phyloP scores from a whole-genome alignment of 1,140 invertebrate genomes.

The Platyscapa corneri region DNA sequence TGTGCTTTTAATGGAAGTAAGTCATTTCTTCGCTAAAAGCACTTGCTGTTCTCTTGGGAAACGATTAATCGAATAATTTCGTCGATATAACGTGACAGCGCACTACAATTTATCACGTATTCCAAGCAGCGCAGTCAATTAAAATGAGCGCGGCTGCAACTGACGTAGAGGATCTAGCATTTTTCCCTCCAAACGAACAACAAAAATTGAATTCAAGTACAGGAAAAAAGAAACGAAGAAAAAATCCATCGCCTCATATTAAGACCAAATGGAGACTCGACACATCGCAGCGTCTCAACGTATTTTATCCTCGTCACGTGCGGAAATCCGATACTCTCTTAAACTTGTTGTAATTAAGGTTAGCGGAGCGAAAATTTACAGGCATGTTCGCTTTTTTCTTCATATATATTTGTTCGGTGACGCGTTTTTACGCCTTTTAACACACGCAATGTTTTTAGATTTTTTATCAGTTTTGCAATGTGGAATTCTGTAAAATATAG shows the following conservation, averaged over 20 bases:
- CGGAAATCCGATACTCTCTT: not conserved
- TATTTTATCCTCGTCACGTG: not conserved
- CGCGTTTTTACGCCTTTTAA: not conserved
- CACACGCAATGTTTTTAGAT: not conserved
- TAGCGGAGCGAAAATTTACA: not conserved
- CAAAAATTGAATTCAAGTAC: not conserved
- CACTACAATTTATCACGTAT: not conserved
- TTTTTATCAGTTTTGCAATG: not conserved
- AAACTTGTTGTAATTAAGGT: not conserved
- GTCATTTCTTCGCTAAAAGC: conserved; percentile 8
- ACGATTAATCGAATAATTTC: conserved; percentile 24
- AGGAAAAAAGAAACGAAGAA: not conserved
- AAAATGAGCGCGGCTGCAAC: not conserved
- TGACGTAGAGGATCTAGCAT: not conserved
- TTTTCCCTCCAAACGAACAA: not conserved
- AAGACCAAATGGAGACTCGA: not conserved
- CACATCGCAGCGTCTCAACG: not conserved
- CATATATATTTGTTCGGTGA: not conserved
- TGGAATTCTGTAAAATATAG: too few relatives aligned
- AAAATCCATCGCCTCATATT: not conserved
- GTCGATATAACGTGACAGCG: not conserved
- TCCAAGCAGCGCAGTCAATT: not conserved
- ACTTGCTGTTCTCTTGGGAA: not conserved
- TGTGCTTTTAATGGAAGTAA: conserved; percentile 28
- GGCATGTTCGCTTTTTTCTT: not conserved